A percentile compares a stretch with the other conserved stretches of the same genome.
phyloP scores from a whole-genome alignment of 2,797 vertebrate species.

The Monodelphis domestica region DNA sequence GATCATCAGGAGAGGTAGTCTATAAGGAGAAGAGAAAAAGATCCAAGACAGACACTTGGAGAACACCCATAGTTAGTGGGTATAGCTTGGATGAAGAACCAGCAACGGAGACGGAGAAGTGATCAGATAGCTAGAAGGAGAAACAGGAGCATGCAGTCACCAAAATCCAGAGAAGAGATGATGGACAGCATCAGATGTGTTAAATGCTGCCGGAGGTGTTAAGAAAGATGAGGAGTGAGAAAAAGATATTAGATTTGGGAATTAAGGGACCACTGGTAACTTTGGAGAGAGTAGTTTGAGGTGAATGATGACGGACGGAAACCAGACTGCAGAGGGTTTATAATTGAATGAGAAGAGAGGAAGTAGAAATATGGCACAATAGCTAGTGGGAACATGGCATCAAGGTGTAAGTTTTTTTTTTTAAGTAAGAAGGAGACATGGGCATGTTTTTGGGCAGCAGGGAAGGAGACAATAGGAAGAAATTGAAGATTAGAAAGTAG shows the following conservation, averaged over 20 bases:
- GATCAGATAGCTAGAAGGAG: neutral
- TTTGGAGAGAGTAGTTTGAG: neutral
- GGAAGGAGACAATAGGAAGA: neutral
- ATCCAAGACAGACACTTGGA: neutral
- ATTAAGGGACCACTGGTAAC: neutral
- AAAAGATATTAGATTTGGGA: neutral
- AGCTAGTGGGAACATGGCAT: neutral
- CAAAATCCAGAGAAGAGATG: neutral
- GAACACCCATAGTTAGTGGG: neutral
- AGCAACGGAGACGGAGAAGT: neutral
- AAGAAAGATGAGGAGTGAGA: neutral
- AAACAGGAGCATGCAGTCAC: neutral
- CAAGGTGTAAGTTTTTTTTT: neutral
- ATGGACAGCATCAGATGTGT: neutral
- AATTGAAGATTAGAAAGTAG: neutral
- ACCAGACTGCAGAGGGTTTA: neutral
- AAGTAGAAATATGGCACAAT: neutral
- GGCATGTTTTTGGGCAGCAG: neutral
- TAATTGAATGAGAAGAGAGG: neutral
- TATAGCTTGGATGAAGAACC: neutral
- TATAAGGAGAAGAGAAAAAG: neutral
- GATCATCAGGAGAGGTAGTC: neutral
- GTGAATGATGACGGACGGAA: neutral
- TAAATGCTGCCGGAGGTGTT: neutral
- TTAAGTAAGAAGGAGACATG: neutral